These are phyloP conservation scores for Drosophila trapezifrons DNA, from an alignment of 1,140 invertebrate genomes.

Conservation along the genomic window DNA sequence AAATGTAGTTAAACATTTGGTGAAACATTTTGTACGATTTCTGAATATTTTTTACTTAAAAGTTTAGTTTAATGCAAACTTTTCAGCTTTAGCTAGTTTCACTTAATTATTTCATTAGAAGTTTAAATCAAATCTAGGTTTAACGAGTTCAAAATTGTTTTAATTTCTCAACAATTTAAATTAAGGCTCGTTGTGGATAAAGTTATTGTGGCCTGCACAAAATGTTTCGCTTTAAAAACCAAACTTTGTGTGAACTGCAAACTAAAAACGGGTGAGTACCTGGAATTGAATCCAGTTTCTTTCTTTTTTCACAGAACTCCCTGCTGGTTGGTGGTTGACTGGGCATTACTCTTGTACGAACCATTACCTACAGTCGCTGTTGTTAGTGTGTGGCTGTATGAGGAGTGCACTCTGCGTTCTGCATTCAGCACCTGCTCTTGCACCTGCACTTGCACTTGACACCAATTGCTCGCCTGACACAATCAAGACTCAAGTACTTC, in stretches of 20 bases:
- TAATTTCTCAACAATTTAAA: neutral
- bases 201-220: constrained; percentile 4
- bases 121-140: no score
- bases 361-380: constrained; percentile 66
- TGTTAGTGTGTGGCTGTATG: constrained; percentile 53
- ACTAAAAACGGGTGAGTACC: constrained; percentile 23
- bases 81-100: no score
- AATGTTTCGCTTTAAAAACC: constrained; percentile 12
- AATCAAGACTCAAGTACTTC: constrained; percentile 34
- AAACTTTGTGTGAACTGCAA: constrained; percentile 29
- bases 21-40: constrained; percentile 5
- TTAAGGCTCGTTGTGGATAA: neutral
- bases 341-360: constrained; percentile 28
- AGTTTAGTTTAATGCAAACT: no score
- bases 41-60: neutral
- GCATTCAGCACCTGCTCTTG: constrained; percentile 50
- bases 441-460: constrained; percentile 45
- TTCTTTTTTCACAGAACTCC: constrained; percentile 16
- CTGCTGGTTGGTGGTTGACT: constrained; percentile 21
- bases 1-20: constrained; percentile 2
- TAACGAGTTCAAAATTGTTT: no score
- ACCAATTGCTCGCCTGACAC: constrained; percentile 61
- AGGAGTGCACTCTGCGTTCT: constrained; percentile 45
- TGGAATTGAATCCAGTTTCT: constrained; percentile 25
- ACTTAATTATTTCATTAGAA: no score